phyloP scores from a whole-genome alignment of 2,888 invertebrate genomes.

The Andrena dorsata region DNA sequence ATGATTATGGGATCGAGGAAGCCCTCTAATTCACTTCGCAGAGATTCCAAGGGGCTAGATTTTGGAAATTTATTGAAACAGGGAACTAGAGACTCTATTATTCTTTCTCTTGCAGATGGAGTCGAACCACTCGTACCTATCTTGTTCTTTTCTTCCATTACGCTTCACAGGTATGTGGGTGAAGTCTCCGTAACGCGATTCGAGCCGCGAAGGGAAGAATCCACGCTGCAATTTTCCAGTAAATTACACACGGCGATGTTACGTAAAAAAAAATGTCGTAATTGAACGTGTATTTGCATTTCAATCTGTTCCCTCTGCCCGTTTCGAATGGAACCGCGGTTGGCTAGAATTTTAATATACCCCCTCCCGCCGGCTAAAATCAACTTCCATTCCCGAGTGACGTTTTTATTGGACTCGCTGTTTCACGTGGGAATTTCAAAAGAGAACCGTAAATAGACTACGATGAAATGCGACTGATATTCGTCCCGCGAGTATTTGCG shows the following conservation, averaged over 20 bases:
- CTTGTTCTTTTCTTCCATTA: no score
- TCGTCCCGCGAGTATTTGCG: not conserved
- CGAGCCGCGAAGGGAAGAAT: not conserved
- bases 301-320: not conserved
- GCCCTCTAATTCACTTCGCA: not conserved
- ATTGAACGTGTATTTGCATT: not conserved
- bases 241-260: not conserved
- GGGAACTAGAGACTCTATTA: no score
- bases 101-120: no score
- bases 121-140: no score
- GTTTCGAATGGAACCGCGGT: not conserved
- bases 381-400: not conserved
- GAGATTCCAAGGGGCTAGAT: not conserved
- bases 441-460: slow-evolving; percentile 3
- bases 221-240: not conserved
- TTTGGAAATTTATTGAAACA: not conserved
- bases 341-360: not conserved
- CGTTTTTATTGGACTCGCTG: not conserved
- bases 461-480: not conserved
- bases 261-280: not conserved
- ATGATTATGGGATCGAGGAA: slow-evolving; percentile 11
- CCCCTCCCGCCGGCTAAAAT: not conserved
- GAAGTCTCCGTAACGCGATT: not conserved
- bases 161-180: no score
- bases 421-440: not conserved